Conservation (phyloP, 2,113 vertebrate genomes). For the Scortum barcoo region DNA sequence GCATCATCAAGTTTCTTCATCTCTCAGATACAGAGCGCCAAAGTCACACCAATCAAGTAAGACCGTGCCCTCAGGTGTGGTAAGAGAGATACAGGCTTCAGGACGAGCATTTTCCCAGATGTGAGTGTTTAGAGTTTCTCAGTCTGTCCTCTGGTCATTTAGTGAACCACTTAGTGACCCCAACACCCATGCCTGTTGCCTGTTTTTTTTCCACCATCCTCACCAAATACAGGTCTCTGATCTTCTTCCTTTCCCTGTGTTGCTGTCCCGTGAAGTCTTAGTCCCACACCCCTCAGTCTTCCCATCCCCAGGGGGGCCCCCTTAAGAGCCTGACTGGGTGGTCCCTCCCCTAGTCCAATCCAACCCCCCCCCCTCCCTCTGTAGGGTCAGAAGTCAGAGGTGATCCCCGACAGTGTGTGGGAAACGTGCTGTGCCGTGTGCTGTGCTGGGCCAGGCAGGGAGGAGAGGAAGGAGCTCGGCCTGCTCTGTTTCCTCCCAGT, state of each 20-base stretch:
- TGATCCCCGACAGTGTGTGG: constrained; percentile 81
- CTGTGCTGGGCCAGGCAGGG: constrained; percentile 5
- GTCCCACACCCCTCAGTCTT: constrained; percentile 50
- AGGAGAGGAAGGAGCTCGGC: constrained; percentile 58
- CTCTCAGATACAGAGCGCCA: not conserved
- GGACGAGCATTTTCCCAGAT: constrained; percentile 31
- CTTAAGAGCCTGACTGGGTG: constrained; percentile 80
- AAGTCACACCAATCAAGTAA: constrained; percentile 14
- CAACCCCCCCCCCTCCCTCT: constrained; percentile 53
- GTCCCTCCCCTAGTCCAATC: constrained; percentile 66
- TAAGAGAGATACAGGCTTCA: constrained; percentile 17
- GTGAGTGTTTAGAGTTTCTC: constrained; percentile 50
- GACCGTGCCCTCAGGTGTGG: constrained; percentile 7
- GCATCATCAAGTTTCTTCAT: constrained; percentile 29
- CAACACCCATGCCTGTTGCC: constrained; percentile 30
- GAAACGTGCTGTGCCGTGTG: constrained; percentile 77
- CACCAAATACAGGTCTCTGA: constrained; percentile 63
- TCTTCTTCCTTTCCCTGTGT: constrained; percentile 58
- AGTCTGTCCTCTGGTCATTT: constrained; percentile 52
- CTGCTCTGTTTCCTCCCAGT: constrained; percentile 56
- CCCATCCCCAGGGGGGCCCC: constrained; percentile 64
- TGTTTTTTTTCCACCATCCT: constrained; percentile 47
- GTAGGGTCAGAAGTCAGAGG: constrained; percentile 82
- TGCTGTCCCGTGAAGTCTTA: constrained; percentile 45
- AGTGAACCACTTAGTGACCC: constrained; percentile 62